Conservation (phyloP, 2,888 invertebrate species). For the Ophioninae sp. region DNA sequence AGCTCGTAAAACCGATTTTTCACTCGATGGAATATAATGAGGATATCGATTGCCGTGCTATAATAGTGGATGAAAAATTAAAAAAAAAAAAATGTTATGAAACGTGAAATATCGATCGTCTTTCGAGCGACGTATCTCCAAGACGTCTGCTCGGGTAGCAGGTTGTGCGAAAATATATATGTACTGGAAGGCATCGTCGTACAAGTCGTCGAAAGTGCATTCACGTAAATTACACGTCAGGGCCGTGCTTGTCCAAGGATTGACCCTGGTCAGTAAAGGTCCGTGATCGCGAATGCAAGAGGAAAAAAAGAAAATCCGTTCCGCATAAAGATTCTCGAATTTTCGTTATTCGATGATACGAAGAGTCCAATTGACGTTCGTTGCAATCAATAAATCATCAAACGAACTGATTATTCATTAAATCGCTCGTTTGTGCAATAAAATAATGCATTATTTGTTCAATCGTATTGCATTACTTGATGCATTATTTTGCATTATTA, state of each 20-base stretch:
- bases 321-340: slow-evolving; percentile 6
- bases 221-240: slow-evolving; percentile 66
- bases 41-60: slow-evolving; percentile 38
- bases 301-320: slow-evolving; percentile 10
- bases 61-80: slow-evolving; percentile 6
- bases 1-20: not conserved
- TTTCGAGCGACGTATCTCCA: slow-evolving; percentile 48
- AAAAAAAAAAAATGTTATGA: slow-evolving; percentile 17
- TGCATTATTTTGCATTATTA: no score
- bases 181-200: slow-evolving; percentile 29
- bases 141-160: slow-evolving; percentile 44
- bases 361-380: not conserved
- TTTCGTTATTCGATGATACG: slow-evolving; percentile 10
- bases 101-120: slow-evolving; percentile 62
- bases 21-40: not conserved
- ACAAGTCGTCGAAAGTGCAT: slow-evolving; percentile 63
- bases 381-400: not conserved
- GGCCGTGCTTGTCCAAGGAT: slow-evolving; percentile 65
- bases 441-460: no score
- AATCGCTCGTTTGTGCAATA: no score
- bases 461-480: no score
- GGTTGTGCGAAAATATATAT: slow-evolving; percentile 33
- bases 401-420: no score
- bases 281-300: slow-evolving; percentile 25
- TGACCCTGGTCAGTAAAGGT: slow-evolving; percentile 62